These are phyloP conservation scores for rabbit (Oryctolagus cuniculus) DNA, from an alignment of 2,113 vertebrate genomes.

Conservation along the genomic window mOryCun1.1 NC_091434.1:29306001-29306500, in stretches of 20 bases:
- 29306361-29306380: conserved; percentile 32
- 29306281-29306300: conserved; percentile 47
- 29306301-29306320: neutral
- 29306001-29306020: conserved; percentile 15
- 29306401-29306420: neutral
- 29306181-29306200: neutral
- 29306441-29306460: conserved; percentile 38
- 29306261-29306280: conserved; percentile 10
- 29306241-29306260: conserved; percentile 15
- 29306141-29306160: conserved; percentile 11
- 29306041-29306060: neutral
- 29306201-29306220: neutral
- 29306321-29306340: conserved; percentile 13
- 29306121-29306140: neutral
- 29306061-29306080: conserved; percentile 39
- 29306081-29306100: conserved; percentile 23
- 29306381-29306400: neutral
- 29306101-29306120: conserved; percentile 19
- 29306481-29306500: conserved; percentile 42
- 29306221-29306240: neutral
- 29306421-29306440: neutral
- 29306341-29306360: neutral
- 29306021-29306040: conserved; percentile 34
- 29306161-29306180: neutral
- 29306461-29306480: conserved; percentile 40